These are phyloP conservation scores for Cyphomyrmex costatus DNA, from an alignment of 1,140 invertebrate species.

Conservation along the genomic window DNA sequence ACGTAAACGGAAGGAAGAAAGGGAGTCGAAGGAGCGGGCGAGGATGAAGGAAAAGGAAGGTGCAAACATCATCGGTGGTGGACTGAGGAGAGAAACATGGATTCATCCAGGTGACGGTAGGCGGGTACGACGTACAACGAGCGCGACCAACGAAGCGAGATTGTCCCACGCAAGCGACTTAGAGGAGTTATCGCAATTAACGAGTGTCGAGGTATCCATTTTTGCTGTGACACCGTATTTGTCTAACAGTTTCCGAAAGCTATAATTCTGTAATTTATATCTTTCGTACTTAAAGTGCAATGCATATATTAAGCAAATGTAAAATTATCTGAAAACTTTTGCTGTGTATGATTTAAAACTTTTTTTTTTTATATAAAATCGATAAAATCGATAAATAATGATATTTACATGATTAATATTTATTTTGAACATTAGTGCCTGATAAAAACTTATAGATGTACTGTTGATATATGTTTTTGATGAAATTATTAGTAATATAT, in stretches of 20 bases:
- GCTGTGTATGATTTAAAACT: no score
- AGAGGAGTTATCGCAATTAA: conserved; percentile 90
- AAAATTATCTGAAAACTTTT: not conserved
- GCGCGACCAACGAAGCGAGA: conserved; percentile 86
- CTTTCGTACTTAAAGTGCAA: not conserved
- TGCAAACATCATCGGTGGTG: conserved; percentile 83
- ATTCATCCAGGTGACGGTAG: conserved; percentile 91
- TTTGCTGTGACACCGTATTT: conserved; percentile 6
- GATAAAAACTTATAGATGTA: not conserved
- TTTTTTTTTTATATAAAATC: not conserved
- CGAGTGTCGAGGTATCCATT: conserved; percentile 90
- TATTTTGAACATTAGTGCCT: not conserved
- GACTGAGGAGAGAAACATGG: conserved; percentile 92
- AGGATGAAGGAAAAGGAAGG: conserved; percentile 89
- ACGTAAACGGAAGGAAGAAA: conserved; percentile 90
- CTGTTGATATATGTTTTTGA: not conserved
- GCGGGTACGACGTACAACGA: conserved; percentile 90
- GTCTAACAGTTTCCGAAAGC: conserved; percentile 6
- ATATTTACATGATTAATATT: not conserved
- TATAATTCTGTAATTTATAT: not conserved
- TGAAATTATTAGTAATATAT: conserved; percentile 5
- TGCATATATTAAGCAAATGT: not conserved
- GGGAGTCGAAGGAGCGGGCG: conserved; percentile 87
- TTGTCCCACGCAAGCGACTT: conserved; percentile 87
- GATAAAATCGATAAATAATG: not conserved